Conservation (phyloP, 2,888 invertebrate species). For the Actias luna region DNA sequence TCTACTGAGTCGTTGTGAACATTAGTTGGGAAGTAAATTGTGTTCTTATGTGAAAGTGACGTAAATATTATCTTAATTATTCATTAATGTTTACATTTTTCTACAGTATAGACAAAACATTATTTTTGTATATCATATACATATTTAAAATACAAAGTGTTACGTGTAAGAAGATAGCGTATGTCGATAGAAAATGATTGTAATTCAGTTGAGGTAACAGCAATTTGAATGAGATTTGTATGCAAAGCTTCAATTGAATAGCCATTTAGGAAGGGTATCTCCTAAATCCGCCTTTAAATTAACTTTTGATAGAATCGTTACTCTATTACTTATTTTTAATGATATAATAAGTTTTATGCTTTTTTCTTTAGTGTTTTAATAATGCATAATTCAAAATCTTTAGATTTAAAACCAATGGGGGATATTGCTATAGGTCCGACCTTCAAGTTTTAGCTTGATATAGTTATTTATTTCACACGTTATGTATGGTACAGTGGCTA, state of each 20-base stretch:
- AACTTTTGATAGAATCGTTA: conserved; percentile 21
- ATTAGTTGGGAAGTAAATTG: neutral
- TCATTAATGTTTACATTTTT: no score
- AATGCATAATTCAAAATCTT: no score
- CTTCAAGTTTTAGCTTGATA: no score
- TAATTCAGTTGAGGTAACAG: conserved; percentile 26
- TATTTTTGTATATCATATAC: no score
- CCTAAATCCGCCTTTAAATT: conserved; percentile 40
- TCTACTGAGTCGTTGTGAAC: neutral
- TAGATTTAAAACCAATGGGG: no score
- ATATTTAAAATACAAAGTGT: no score
- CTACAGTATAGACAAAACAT: no score
- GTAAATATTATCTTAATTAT: neutral
- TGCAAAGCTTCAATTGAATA: conserved; percentile 45
- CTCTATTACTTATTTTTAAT: neutral
- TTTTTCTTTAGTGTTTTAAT: no score
- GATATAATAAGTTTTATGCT: no score
- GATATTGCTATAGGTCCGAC: no score
- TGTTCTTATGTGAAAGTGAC: neutral
- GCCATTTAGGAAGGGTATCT: conserved; percentile 50
- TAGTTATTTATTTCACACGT: no score
- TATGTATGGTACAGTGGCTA: no score
- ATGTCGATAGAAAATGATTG: conserved; percentile 6
- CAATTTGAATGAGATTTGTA: conserved; percentile 51
- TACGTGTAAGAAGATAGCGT: neutral